Evolutionary conservation across 2,888 invertebrate species (phyloP), one percentile per base, ranked within the genome.

Genomic region (Drosophila fungiperda): DNA sequence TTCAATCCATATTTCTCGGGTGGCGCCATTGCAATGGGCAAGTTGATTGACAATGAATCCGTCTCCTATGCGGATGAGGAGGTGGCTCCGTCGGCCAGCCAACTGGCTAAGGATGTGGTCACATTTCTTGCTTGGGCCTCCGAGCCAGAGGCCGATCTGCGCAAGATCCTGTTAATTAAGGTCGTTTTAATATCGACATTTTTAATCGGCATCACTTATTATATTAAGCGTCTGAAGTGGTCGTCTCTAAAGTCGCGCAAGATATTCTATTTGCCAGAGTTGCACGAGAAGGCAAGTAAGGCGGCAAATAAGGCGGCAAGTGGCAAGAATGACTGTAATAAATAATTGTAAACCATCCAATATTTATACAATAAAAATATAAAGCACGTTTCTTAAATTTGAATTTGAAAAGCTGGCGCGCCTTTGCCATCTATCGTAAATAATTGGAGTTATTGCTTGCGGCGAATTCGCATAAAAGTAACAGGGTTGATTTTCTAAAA

Each of bases 1-100:
- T 99, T 96, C 94, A 99, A 99, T 94, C 99, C 99, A 0, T 99
- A 99, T 94, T 99, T 99, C 95, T 95, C 97, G 0, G 99, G 99
- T 15, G 99, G 99, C 36, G 98, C 98, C 87, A 98, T 99, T 92
- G 96, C 97, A 70, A 99, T 99, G 99, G 98, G 96, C 6, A 98
- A 98, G 93, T 96, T 97, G 29, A 94, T 99, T 58, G 98, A 96
- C 93, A 97, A 98, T 93, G 99, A 96, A 94, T 95, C 62, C 7
- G 94, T 97, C 20, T 20, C 68, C 9, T 82, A 66, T 71, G 92
- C 93, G 35, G 98, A 98, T 93, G 99, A 98, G 71, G 99, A 99
- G 73, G 99, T 99, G 53, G 96, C 98, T 45, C 96, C 99, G 35
- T 96, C 97, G 49, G 96, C 97, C 80, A 97, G 98, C 91, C 99